A percentile compares a stretch with the other conserved stretches of the same genome.
Evolutionary conservation across 2,888 invertebrate genomes (phyloP).

Genomic region (Sesia apiformis): DNA sequence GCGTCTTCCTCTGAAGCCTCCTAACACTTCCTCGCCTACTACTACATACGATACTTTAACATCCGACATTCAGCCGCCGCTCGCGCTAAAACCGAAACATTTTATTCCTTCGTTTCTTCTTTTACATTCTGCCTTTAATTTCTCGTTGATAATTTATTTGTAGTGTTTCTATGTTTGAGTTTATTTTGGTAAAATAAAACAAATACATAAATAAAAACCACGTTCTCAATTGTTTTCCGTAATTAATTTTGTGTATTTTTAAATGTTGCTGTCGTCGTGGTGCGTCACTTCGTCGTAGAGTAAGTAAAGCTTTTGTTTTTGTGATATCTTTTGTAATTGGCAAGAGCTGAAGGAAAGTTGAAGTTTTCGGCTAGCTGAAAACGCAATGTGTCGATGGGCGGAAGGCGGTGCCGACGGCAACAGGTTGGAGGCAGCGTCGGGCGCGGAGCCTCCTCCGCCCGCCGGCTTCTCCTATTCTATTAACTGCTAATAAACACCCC

Average conservation of each 20-base stretch:
- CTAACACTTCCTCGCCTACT: conserved; percentile 20
- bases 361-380: background rate
- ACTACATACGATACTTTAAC: conserved; percentile 15
- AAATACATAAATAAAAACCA: conserved; percentile 14
- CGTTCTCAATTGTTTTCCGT: conserved; percentile 38
- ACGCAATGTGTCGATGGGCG: conserved; percentile 45
- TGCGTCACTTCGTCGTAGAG: conserved; percentile 10
- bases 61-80: conserved; percentile 53
- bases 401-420: conserved; percentile 71
- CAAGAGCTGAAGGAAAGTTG: conserved; percentile 1
- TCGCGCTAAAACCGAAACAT: conserved; percentile 36
- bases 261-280: conserved; percentile 12
- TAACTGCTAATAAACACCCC: conserved; percentile 56
- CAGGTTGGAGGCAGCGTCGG: conserved; percentile 51
- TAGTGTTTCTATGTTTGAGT: conserved; percentile 41
- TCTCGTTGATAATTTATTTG: conserved; percentile 33
- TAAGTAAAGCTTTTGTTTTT: conserved; percentile 16
- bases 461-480: conserved; percentile 48
- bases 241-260: conserved; percentile 48
- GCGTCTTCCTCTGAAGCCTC: conserved; percentile 29
- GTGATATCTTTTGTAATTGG: background rate
- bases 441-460: conserved; percentile 33
- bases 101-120: conserved; percentile 42
- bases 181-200: conserved; percentile 21
- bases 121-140: conserved; percentile 34